Conservation (phyloP, 2,888 invertebrate genomes). For the Gari tellinella region DNA sequence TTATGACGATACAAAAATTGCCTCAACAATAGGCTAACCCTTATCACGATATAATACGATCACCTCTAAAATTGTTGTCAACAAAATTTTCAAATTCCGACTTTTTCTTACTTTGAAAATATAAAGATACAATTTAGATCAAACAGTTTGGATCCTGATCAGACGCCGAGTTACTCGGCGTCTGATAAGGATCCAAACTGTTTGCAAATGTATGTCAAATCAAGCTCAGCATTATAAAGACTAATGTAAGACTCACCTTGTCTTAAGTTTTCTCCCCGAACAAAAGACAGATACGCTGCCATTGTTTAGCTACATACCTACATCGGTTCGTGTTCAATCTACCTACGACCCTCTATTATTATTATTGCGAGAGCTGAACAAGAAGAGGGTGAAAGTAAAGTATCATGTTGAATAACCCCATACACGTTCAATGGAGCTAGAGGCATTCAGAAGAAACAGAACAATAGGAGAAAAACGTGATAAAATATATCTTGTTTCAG, state of each 20-base stretch:
- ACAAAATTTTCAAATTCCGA: no score
- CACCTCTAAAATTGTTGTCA: no score
- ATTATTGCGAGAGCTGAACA: slow-evolving; percentile 27
- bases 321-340: slow-evolving; percentile 61
- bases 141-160: no score
- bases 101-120: no score
- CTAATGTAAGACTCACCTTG: slow-evolving; percentile 49
- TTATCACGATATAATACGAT: no score
- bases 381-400: slow-evolving; percentile 43
- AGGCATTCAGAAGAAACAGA: slow-evolving; percentile 32
- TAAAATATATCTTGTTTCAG: slow-evolving; percentile 54
- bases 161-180: no score
- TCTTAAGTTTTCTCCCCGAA: slow-evolving; percentile 45
- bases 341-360: slow-evolving; percentile 51
- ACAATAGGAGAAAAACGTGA: slow-evolving; percentile 53
- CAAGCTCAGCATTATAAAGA: no score
- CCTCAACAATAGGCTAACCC: slow-evolving; percentile 44
- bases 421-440: slow-evolving; percentile 47
- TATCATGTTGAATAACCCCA: slow-evolving; percentile 48
- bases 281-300: slow-evolving; percentile 43
- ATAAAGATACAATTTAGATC: no score
- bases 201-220: no score
- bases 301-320: slow-evolving; percentile 60
- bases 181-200: no score
- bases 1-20: slow-evolving; percentile 36